Conservation (phyloP, 2,888 invertebrate genomes). For the Ernsta delagoae region DNA sequence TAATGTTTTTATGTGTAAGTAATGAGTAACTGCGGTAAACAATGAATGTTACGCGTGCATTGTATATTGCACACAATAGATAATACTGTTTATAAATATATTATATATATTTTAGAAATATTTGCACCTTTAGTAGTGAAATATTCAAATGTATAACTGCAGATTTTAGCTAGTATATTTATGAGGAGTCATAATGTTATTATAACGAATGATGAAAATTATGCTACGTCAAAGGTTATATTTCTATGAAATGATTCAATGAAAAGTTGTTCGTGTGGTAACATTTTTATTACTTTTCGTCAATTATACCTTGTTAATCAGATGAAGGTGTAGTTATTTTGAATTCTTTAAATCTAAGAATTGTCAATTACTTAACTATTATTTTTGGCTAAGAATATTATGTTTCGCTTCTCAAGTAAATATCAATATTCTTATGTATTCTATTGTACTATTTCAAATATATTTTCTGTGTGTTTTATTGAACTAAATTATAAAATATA, state of each 20-base stretch:
- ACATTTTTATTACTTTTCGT: constrained; percentile 70
- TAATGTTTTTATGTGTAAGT: constrained; percentile 78
- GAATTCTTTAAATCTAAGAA: constrained; percentile 81
- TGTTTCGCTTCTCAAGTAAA: constrained; percentile 52
- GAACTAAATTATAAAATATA: constrained; percentile 15
- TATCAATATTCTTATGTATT: constrained; percentile 29
- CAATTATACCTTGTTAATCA: constrained; percentile 81
- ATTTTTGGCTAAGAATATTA: constrained; percentile 67
- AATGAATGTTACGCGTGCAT: constrained; percentile 79
- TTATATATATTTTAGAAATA: constrained; percentile 82
- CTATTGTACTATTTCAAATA: constrained; percentile 25
- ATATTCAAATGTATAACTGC: constrained; percentile 80
- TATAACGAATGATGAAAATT: constrained; percentile 40
- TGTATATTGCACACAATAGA: constrained; percentile 80
- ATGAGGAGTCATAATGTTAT: constrained; percentile 51
- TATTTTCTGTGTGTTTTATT: constrained; percentile 28
- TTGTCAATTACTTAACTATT: constrained; percentile 80
- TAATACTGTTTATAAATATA: constrained; percentile 76
- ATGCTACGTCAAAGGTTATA: constrained; percentile 24
- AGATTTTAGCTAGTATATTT: constrained; percentile 76
- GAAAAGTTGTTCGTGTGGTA: constrained; percentile 23
- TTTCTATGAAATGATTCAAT: constrained; percentile 38
- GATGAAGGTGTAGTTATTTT: constrained; percentile 73
- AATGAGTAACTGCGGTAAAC: constrained; percentile 55
- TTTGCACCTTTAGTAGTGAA: constrained; percentile 83